These are phyloP conservation scores for Heteropelma amictum DNA, from an alignment of 2,888 invertebrate species.

Conservation along the genomic window DNA sequence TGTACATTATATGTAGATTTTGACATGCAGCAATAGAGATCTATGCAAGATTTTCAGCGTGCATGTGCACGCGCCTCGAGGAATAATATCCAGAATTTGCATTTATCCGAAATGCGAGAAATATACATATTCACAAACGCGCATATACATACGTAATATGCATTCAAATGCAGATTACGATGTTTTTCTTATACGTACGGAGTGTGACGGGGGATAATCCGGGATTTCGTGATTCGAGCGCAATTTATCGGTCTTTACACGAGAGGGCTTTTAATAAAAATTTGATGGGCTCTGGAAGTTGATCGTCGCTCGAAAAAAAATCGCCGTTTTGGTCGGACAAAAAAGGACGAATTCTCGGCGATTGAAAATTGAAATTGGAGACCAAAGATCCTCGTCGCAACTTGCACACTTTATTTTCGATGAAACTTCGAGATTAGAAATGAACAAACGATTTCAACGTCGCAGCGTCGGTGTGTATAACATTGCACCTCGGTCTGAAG, in stretches of 20 bases:
- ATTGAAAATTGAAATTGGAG: too few relatives aligned
- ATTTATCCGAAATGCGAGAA: slow-evolving; percentile 46
- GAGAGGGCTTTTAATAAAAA: too few relatives aligned
- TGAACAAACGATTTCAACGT: slow-evolving; percentile 49
- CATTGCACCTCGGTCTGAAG: slow-evolving; percentile 20
- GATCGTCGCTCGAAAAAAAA: too few relatives aligned
- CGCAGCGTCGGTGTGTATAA: background rate
- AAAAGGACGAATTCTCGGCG: background rate
- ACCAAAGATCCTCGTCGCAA: slow-evolving; percentile 2
- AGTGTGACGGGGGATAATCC: background rate
- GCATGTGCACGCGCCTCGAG: slow-evolving; percentile 31
- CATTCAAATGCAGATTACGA: slow-evolving; percentile 38
- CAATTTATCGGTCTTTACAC: too few relatives aligned
- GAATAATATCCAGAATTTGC: slow-evolving; percentile 50
- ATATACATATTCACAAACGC: slow-evolving; percentile 13
- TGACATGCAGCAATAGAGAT: slow-evolving; percentile 41
- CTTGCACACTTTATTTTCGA: too few relatives aligned
- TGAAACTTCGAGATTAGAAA: slow-evolving; percentile 20
- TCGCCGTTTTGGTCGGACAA: too few relatives aligned
- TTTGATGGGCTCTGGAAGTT: too few relatives aligned
- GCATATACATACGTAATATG: background rate
- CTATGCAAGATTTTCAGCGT: slow-evolving; percentile 42
- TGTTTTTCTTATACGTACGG: background rate
- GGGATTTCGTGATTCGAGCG: background rate
- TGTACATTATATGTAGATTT: slow-evolving; percentile 5